These are phyloP conservation scores for Dioctria rufipes DNA, from an alignment of 2,888 invertebrate species.

Conservation along the genomic window DNA sequence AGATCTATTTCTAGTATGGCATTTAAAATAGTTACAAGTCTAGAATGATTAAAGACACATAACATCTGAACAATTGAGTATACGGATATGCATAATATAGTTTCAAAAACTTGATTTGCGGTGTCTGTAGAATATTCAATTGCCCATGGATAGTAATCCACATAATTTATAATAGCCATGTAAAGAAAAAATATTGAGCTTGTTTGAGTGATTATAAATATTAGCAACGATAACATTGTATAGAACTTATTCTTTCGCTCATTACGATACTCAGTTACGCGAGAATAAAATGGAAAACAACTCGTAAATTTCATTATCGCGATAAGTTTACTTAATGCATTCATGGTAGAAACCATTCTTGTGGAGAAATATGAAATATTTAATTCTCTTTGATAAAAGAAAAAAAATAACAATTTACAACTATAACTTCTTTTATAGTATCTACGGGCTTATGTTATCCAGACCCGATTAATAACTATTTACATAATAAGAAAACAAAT, in stretches of 20 bases:
- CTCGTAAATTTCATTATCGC: constrained; percentile 6
- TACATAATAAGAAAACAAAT: too few relatives aligned
- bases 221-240: not conserved
- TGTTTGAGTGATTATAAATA: constrained; percentile 22
- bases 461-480: too few relatives aligned
- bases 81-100: constrained; percentile 19
- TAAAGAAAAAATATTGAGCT: constrained; percentile 9
- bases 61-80: constrained; percentile 18
- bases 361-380: not conserved
- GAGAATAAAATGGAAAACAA: constrained; percentile 36
- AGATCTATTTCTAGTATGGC: constrained; percentile 20
- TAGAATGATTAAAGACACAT: constrained; percentile 21
- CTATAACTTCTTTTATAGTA: not conserved
- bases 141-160: not conserved
- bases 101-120: constrained; percentile 29
- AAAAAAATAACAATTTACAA: not conserved
- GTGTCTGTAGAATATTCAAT: not conserved
- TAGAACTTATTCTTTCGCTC: not conserved
- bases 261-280: constrained; percentile 4
- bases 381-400: too few relatives aligned
- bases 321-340: constrained; percentile 15
- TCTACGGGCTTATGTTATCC: too few relatives aligned
- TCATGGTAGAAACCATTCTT: constrained; percentile 18
- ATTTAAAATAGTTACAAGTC: constrained; percentile 18
- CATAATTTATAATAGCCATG: not conserved